Evolutionary conservation across 2,888 invertebrate species (phyloP).

Genomic region (Drosophila fulvimacula): DNA sequence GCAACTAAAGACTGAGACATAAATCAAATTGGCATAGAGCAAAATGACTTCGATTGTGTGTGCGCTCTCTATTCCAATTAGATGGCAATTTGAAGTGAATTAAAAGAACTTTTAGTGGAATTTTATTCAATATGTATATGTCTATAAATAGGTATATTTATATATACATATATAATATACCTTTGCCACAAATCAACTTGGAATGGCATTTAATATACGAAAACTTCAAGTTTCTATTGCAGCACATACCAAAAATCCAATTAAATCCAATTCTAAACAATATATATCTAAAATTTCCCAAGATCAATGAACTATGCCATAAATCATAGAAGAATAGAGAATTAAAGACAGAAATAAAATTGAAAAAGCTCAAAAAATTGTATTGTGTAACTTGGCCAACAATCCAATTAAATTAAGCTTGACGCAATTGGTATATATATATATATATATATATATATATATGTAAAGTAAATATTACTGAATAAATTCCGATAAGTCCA

Average conservation of each 20-base stretch:
- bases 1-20: slow-evolving; percentile 14
- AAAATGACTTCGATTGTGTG: slow-evolving; percentile 1
- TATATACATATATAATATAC: neutral
- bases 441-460: neutral
- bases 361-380: neutral
- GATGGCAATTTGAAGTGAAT: neutral
- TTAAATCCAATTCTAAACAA: neutral
- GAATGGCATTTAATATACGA: neutral
- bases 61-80: slow-evolving; percentile 5
- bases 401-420: neutral
- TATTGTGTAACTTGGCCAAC: neutral
- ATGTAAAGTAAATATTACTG: neutral
- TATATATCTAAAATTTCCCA: neutral
- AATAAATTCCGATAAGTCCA: neutral
- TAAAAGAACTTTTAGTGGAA: neutral
- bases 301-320: slow-evolving; percentile 2
- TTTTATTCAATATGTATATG: neutral
- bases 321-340: neutral
- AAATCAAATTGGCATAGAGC: slow-evolving; percentile 22
- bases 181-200: neutral
- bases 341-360: neutral
- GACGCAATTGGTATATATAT: neutral
- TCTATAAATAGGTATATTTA: neutral
- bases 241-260: neutral
- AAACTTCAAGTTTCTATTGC: neutral